Conservation (phyloP, 1,140 invertebrate species). For the Drosophila ficusphila region DNA sequence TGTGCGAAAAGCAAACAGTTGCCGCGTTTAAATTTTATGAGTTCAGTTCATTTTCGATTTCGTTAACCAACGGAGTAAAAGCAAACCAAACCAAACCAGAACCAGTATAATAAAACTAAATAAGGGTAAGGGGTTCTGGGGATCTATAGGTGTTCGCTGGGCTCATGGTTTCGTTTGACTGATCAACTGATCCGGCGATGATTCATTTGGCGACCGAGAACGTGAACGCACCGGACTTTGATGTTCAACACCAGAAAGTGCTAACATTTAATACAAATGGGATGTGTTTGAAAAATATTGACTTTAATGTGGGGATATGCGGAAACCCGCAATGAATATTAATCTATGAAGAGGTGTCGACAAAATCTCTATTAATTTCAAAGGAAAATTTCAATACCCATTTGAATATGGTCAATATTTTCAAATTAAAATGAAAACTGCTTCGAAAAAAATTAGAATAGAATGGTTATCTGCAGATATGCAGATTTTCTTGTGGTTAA, state of each 20-base stretch:
- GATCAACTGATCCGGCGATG: constrained; percentile 37
- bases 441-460: too few relatives aligned
- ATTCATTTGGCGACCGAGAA: constrained; percentile 25
- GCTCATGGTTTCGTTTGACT: constrained; percentile 45
- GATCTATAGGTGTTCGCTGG: constrained; percentile 21
- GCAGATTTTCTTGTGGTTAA: too few relatives aligned
- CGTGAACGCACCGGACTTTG: background rate
- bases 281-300: background rate
- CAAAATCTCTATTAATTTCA: background rate
- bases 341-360: background rate
- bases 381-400: too few relatives aligned
- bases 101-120: constrained; percentile 36
- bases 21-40: constrained; percentile 41
- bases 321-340: too few relatives aligned
- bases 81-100: constrained; percentile 13
- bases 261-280: constrained; percentile 18
- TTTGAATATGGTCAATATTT: too few relatives aligned
- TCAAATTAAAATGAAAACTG: too few relatives aligned
- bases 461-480: too few relatives aligned
- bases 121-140: constrained; percentile 1
- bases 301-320: background rate
- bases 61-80: constrained; percentile 34
- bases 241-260: background rate
- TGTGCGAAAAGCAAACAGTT: constrained; percentile 60
- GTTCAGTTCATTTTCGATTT: constrained; percentile 39